Conservation (phyloP, 2,888 invertebrate species). For the Orthosia gothica region DNA sequence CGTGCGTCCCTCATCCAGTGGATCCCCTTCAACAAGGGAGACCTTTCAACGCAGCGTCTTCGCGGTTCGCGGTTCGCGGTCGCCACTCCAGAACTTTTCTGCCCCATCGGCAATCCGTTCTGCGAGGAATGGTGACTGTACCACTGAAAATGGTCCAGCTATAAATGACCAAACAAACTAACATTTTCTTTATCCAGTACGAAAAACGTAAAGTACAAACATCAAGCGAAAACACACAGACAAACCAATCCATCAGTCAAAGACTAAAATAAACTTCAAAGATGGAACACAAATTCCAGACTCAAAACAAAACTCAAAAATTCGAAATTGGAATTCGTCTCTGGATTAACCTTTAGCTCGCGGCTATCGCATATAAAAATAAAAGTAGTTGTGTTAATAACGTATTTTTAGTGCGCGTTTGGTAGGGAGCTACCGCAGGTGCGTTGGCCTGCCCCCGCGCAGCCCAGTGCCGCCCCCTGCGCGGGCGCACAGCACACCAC, state of each 20-base stretch:
- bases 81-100: too few relatives aligned
- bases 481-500: constrained; percentile 46
- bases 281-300: constrained; percentile 18
- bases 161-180: neutral
- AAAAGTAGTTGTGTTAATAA: constrained; percentile 89
- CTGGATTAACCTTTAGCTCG: constrained; percentile 90
- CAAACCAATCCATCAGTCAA: neutral
- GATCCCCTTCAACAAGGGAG: too few relatives aligned
- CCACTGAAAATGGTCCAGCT: neutral
- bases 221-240: neutral
- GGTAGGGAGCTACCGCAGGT: constrained; percentile 85
- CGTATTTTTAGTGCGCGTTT: constrained; percentile 84
- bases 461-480: constrained; percentile 70
- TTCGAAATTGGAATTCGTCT: constrained; percentile 56
- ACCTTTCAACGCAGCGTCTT: too few relatives aligned
- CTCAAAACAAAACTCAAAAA: constrained; percentile 30
- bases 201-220: neutral
- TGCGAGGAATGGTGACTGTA: neutral
- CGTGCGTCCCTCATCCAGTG: too few relatives aligned
- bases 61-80: too few relatives aligned
- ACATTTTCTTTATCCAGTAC: neutral
- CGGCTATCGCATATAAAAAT: constrained; percentile 89
- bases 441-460: constrained; percentile 77
- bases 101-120: too few relatives aligned
- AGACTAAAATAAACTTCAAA: constrained; percentile 21